Conservation (phyloP, 2,888 invertebrate genomes). For the Steinernema hermaphroditum region DNA sequence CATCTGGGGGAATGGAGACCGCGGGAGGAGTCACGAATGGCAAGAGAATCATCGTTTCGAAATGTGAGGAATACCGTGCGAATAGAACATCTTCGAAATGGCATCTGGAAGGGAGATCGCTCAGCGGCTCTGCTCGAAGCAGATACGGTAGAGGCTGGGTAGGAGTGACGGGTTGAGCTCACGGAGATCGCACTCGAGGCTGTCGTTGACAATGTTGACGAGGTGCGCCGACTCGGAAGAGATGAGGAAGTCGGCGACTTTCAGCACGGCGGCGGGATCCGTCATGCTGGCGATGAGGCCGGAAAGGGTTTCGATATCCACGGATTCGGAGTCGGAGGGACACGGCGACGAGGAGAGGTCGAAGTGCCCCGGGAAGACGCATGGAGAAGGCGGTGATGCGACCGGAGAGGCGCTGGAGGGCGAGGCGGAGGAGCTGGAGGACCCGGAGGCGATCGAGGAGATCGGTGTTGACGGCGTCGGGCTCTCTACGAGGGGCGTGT, state of each 20-base stretch:
- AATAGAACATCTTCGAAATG: background rate
- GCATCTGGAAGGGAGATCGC: background rate
- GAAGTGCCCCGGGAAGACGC: background rate
- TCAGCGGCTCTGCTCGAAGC: background rate
- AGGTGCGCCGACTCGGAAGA: constrained; percentile 1
- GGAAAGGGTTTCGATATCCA: background rate
- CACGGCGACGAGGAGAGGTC: background rate
- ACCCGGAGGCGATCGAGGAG: background rate
- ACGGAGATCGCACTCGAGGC: background rate
- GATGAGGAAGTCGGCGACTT: background rate
- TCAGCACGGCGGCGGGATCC: background rate
- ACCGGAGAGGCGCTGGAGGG: too few relatives aligned
- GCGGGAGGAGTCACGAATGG: background rate
- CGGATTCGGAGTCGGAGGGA: background rate
- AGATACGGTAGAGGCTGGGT: background rate
- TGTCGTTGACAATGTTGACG: background rate
- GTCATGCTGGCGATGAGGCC: background rate
- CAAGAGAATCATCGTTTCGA: constrained; percentile 4
- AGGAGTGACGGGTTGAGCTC: background rate
- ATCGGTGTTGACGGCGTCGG: background rate
- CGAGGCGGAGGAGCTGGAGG: background rate
- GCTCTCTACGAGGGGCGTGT: background rate
- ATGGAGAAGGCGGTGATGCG: background rate
- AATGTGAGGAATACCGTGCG: background rate
- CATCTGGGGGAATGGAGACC: background rate